Evolutionary conservation across 1,140 invertebrate genomes (phyloP).

Genomic region (Drosophila ananassae): DNA sequence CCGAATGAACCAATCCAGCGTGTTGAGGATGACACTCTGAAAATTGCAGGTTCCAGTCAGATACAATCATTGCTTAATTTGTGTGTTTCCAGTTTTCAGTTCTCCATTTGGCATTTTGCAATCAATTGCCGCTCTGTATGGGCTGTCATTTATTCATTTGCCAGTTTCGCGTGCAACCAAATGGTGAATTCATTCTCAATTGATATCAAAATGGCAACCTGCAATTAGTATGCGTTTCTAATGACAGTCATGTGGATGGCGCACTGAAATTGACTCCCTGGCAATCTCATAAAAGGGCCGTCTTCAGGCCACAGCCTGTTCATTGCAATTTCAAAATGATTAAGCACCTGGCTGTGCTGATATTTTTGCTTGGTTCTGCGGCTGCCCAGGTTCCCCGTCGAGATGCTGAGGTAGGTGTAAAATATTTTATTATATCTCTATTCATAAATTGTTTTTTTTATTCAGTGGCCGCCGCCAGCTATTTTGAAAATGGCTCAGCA

Average conservation of each 20-base stretch:
- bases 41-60: conserved; percentile 37
- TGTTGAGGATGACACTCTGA: conserved; percentile 20
- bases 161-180: conserved; percentile 39
- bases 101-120: conserved; percentile 58
- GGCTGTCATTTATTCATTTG: conserved; percentile 62
- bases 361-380: conserved; percentile 8
- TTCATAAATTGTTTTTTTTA: neutral
- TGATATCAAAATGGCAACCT: conserved; percentile 48
- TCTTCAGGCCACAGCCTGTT: neutral
- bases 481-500: conserved; percentile 45
- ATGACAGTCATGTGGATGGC: conserved; percentile 38
- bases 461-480: conserved; percentile 43
- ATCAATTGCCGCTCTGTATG: conserved; percentile 47
- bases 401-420: conserved; percentile 36
- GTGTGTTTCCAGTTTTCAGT: conserved; percentile 51
- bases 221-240: conserved; percentile 55
- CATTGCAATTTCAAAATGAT: conserved; percentile 33
- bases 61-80: conserved; percentile 64
- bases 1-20: conserved; percentile 32
- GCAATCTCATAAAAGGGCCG: conserved; percentile 36
- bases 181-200: conserved; percentile 39
- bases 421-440: neutral
- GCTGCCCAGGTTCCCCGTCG: conserved; percentile 43
- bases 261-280: conserved; percentile 28
- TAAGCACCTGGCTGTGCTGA: conserved; percentile 21